Evolutionary conservation across 2,113 vertebrate genomes (phyloP).

Genomic region (Zosterops japonicus): DNA sequence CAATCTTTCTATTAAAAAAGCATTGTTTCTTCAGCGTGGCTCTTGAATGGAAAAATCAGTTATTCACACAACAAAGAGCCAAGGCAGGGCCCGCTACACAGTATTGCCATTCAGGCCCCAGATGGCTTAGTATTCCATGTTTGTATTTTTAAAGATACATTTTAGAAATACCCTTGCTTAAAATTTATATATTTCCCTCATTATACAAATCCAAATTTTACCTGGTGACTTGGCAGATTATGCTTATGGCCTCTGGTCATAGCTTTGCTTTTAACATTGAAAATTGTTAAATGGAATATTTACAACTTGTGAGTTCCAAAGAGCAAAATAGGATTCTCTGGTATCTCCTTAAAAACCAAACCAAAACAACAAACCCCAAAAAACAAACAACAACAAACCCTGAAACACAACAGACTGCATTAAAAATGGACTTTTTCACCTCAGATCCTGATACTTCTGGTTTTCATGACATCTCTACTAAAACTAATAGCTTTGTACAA

Average conservation of each 20-base stretch:
- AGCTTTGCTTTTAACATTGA: constrained; percentile 48
- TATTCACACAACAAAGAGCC: background rate
- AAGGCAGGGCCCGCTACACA: background rate
- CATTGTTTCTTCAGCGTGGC: background rate
- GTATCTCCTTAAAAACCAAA: background rate
- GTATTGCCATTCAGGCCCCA: background rate
- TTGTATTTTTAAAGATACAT: background rate
- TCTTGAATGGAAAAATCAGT: background rate
- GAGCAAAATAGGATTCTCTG: background rate
- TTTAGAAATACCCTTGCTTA: constrained; percentile 16
- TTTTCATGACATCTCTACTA: background rate
- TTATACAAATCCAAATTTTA: constrained; percentile 21
- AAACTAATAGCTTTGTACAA: background rate
- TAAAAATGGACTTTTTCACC: constrained; percentile 3
- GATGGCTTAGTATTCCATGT: background rate
- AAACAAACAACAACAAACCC: background rate
- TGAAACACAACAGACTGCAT: background rate
- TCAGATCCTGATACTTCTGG: background rate
- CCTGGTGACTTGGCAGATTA: constrained; percentile 16
- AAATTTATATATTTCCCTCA: background rate
- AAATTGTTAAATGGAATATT: constrained; percentile 48
- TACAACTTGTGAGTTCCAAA: constrained; percentile 45
- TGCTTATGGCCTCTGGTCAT: constrained; percentile 33
- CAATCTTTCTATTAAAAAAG: background rate
- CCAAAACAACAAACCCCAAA: background rate